These are phyloP conservation scores for Zoanthus sansibaricus DNA, from an alignment of 92 coral and sea anemone species.

Conservation along the genomic window DNA sequence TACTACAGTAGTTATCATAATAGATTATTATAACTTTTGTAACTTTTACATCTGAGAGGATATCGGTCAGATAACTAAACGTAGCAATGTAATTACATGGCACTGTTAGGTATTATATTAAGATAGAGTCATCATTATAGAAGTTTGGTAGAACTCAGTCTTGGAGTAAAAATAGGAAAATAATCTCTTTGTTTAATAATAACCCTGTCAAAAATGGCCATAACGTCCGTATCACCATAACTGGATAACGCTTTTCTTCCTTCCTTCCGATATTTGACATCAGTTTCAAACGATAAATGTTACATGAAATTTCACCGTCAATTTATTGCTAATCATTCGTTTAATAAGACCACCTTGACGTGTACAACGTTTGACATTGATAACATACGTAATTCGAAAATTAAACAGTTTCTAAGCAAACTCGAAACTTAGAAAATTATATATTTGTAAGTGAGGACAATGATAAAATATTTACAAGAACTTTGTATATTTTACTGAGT, in stretches of 20 bases:
- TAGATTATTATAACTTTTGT: too few species aligned
- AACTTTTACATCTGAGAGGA: too few species aligned
- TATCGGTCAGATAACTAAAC: too few species aligned
- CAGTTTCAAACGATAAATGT: conserved; percentile 4
- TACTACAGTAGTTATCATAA: too few species aligned
- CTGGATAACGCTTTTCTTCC: conserved; percentile 23
- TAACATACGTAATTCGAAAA: not conserved
- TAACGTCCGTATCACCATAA: conserved; percentile 38
- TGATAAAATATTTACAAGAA: not conserved
- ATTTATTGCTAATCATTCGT: conserved; percentile 6
- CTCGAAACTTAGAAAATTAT: not conserved
- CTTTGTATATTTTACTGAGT: not conserved
- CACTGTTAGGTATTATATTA: too few species aligned
- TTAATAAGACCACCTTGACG: not conserved
- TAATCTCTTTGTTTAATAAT: not conserved
- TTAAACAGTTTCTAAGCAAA: conserved; percentile 1
- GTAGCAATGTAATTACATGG: too few species aligned
- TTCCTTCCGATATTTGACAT: conserved; percentile 14
- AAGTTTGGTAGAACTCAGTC: too few species aligned
- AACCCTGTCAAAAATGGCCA: not conserved
- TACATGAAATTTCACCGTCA: conserved; percentile 20
- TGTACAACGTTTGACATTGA: not conserved
- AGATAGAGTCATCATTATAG: too few species aligned
- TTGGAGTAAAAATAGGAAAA: not conserved
- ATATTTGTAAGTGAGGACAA: not conserved